Conservation (phyloP, 1,140 invertebrate species). For the Meteorus sp. region DNA sequence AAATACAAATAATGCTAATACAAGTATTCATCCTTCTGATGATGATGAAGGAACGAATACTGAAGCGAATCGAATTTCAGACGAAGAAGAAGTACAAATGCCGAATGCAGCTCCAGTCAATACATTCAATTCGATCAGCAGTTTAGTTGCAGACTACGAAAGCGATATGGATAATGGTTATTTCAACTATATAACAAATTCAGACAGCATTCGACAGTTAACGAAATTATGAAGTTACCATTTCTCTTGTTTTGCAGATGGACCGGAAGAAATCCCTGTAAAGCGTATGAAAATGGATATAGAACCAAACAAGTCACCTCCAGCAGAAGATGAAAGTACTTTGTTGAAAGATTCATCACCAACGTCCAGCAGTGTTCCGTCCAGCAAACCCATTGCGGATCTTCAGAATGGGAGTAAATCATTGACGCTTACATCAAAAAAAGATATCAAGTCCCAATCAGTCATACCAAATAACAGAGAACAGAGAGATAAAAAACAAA, state of each 20-base stretch:
- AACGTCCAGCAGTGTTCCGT: no score
- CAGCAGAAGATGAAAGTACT: background rate
- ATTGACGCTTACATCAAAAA: no score
- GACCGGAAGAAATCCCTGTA: conserved; percentile 46
- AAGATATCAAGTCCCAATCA: no score
- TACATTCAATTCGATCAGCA: conserved; percentile 13
- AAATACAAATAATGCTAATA: no score
- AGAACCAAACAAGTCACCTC: background rate
- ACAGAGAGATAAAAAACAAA: conserved; percentile 18
- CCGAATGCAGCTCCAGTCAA: conserved; percentile 1
- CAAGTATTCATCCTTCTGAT: background rate
- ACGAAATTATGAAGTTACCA: conserved; percentile 10
- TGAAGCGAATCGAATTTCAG: conserved; percentile 2
- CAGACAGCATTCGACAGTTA: conserved; percentile 2
- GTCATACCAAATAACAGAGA: conserved; percentile 7
- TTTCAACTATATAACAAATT: conserved; percentile 2
- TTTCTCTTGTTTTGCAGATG: conserved; percentile 39
- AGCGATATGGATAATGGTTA: conserved; percentile 44
- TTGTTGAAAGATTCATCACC: background rate
- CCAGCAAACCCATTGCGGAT: conserved; percentile 11
- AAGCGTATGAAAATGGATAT: conserved; percentile 38
- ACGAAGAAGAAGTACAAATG: conserved; percentile 1
- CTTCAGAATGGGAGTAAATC: conserved; percentile 10
- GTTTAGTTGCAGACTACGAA: conserved; percentile 47
- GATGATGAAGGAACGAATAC: background rate